Conservation (phyloP, 2,113 vertebrate genomes). For the Hemiscyllium ocellatum region DNA sequence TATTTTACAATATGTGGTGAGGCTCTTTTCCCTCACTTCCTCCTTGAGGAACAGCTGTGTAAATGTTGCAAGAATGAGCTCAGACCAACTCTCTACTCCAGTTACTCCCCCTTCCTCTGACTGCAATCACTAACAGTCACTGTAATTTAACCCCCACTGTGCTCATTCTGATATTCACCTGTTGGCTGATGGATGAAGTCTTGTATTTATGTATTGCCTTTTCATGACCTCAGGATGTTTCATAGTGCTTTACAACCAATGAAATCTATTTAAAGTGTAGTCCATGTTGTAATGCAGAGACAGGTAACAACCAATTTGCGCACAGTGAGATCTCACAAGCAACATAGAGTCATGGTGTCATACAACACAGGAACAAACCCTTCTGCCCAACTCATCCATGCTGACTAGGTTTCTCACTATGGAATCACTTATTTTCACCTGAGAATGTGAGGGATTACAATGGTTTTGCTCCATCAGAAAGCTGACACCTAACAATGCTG, state of each 20-base stretch:
- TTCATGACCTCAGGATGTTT: neutral
- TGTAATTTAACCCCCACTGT: neutral
- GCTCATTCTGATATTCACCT: neutral
- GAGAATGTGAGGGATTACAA: too few species aligned
- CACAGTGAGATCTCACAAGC: neutral
- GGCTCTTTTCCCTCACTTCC: slow-evolving; percentile 21
- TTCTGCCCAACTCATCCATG: too few species aligned
- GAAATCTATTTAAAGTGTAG: neutral
- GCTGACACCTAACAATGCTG: too few species aligned
- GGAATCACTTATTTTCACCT: too few species aligned
- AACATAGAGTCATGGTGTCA: too few species aligned
- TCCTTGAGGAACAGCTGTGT: slow-evolving; percentile 14
- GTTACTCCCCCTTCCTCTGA: neutral
- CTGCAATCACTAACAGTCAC: neutral
- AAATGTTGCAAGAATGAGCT: slow-evolving; percentile 23
- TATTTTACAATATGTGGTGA: slow-evolving; percentile 32
- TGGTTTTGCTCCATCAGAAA: too few species aligned
- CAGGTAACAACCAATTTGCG: neutral
- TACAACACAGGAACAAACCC: too few species aligned
- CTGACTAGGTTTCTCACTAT: too few species aligned
- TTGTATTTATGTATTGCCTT: neutral
- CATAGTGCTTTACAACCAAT: neutral
- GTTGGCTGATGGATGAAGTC: neutral
- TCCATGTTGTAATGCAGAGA: neutral
- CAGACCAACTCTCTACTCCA: slow-evolving; percentile 1